Evolutionary conservation across 1,140 invertebrate species (phyloP), one percentile per base, ranked within the genome.

Genomic region (Hyposmocoma kahamanoa): DNA sequence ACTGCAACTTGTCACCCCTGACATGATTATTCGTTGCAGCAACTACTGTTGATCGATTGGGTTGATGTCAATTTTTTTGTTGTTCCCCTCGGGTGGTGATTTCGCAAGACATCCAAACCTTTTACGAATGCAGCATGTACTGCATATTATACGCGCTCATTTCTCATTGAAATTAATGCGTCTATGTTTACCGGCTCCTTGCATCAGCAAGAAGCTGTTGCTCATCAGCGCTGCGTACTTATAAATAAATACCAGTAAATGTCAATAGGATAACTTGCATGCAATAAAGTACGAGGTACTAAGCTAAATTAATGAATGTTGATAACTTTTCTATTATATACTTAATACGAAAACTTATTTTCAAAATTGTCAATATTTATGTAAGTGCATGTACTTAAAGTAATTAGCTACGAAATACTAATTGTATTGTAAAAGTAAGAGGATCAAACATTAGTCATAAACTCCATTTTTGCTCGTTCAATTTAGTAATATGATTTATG

Each of bases 1-100:
- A 5, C 11, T 26, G 11, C 32, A 36, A 36, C 13, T 36, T 36
- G 32, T 36, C 32, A 36, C 32, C 32, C 32, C 32, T 36, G 32
- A 36, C 32, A 36, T 36, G 15, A 36, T 36, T 36, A 17, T 34
- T 36, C n/a, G 32, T 36, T 36, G 32, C 32, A 36, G 32, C 32
- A 36, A 36, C 32, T n/a, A 30, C 10, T 36, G 32, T 36, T 36
- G 32, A 36, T 36, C 18, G 32, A 15, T 36, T 36, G 32, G 32
- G 10, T 17, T 10, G 10, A 36, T 15, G 32, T 17, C 32, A 36
- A 30, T 36, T 10, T 36, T 36, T 36, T 36, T 30, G 28, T 30
- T 30, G 10, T 13, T 30, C 28, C 28, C 28, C 28, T n/a, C 28
- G 28, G 28, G 28, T 8, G 2, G 32, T 17, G 15, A 13, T 36